phyloP scores from a whole-genome alignment of 2,888 invertebrate genomes.

The Argyresthia goedartella region DNA sequence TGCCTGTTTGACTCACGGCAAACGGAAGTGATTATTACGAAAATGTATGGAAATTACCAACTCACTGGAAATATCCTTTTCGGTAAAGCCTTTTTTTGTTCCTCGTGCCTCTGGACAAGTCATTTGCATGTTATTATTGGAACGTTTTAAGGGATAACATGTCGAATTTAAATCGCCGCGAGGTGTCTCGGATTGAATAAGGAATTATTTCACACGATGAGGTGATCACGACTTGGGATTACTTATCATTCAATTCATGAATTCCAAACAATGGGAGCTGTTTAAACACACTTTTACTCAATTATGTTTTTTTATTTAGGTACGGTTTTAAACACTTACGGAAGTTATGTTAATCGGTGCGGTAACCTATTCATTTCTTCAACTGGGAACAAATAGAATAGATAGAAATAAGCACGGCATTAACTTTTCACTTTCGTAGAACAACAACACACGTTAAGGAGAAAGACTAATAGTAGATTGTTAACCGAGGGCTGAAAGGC shows the following conservation, averaged over 20 bases:
- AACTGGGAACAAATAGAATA: neutral
- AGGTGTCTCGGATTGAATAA: conserved; percentile 38
- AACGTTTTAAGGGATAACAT: conserved; percentile 52
- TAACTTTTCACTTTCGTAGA: conserved; percentile 49
- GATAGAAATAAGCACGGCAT: conserved; percentile 16
- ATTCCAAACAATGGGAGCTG: conserved; percentile 15
- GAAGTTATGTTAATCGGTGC: neutral
- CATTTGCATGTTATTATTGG: conserved; percentile 63
- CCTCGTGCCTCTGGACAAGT: conserved; percentile 38
- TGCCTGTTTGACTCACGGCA: conserved; percentile 31
- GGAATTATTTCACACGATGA: conserved; percentile 49
- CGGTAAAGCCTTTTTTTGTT: conserved; percentile 40
- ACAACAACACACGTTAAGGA: conserved; percentile 54
- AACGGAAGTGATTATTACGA: conserved; percentile 62
- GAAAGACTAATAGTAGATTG: too few relatives aligned
- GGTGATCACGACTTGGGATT: conserved; percentile 12
- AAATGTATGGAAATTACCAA: conserved; percentile 60
- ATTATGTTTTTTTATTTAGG: neutral
- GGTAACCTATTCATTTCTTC: neutral
- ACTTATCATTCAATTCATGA: conserved; percentile 33
- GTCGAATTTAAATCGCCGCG: conserved; percentile 51
- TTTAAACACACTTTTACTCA: neutral
- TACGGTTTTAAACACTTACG: neutral
- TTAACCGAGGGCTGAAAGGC: too few relatives aligned
- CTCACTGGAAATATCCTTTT: conserved; percentile 46